Base-by-base conservation (phyloP, 2,888 invertebrate genomes). In the Noctuana brunneofusca region DNA sequence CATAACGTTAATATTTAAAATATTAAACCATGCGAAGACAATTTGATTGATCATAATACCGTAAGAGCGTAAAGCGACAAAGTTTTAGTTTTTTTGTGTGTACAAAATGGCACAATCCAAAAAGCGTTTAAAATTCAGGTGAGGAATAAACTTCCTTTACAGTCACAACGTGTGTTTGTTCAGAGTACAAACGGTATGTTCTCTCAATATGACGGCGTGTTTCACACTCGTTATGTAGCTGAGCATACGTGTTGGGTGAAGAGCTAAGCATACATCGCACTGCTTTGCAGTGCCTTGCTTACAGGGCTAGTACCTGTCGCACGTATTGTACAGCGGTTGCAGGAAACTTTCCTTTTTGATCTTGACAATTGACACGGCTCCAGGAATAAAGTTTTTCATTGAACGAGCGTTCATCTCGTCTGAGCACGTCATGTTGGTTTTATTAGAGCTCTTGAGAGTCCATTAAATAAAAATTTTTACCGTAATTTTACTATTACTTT, bases 251-350 rank as follows among this genome's bases (percentile, higher is more conserved):
- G 24, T 27, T 27, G 52, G 43, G 43, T 59, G 59, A 53, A 59
- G 59, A 43, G 59, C 27, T 43, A 41, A 52, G 58, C 43, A 59
- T 22, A 52, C 59, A 59, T 59, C 14, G 59, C 20, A 59, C 11
- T 20, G 30, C 59, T 59, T 59, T 59, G 52, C 52, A 52, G 27
- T 18, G 11, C 50, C 49, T 12, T 16, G 41, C 50, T 30, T 41
- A 27, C 50, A 24, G 20, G 35, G 53, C 38, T 38, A 18, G 38
- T 32, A 38, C 22, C 41, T 20, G 54, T 50, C 38, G 12, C 24
- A 16, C 16, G 32, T 38, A 49, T 52, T 50, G 58, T 58, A 58
- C 6, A 16, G 24, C 57, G 48, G 38, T 24, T 50, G 16, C 12
- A 12, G n/a, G 20, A 27, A 58, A 58, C 50, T 58, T 58, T 41